These are phyloP conservation scores for Emberiza fucata DNA, from an alignment of 2,113 vertebrate species.

Conservation along the genomic window DNA sequence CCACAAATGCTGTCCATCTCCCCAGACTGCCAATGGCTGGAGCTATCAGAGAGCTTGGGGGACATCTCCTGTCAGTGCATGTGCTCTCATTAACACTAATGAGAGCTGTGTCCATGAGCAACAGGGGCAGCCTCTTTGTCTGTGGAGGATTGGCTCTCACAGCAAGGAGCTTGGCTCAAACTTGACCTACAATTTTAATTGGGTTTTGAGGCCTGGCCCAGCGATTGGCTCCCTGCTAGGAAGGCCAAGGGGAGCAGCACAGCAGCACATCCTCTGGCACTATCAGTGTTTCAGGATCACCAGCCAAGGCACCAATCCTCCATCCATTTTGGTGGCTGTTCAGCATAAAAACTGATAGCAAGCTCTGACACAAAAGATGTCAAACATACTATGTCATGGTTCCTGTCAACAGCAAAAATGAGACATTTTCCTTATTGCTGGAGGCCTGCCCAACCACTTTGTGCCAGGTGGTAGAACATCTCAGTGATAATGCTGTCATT, in stretches of 20 bases:
- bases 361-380: background rate
- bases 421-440: background rate
- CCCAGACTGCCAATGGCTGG: background rate
- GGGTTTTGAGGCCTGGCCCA: background rate
- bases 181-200: constrained; percentile 56
- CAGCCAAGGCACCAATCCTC: background rate
- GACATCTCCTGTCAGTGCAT: background rate
- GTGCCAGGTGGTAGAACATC: background rate
- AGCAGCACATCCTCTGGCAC: background rate
- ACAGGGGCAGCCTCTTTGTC: constrained; percentile 30
- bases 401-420: background rate
- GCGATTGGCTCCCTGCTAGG: background rate
- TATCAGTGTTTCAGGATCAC: background rate
- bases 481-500: background rate
- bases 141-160: constrained; percentile 1
- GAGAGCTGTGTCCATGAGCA: background rate
- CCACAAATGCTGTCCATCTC: background rate
- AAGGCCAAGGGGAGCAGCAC: background rate
- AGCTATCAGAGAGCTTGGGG: background rate
- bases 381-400: background rate
- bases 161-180: constrained; percentile 27
- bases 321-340: background rate
- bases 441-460: background rate
- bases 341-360: background rate
- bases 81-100: constrained; percentile 42